Evolutionary conservation across 2,113 vertebrate genomes (phyloP).

Genomic region (Hipposideros armiger): DNA sequence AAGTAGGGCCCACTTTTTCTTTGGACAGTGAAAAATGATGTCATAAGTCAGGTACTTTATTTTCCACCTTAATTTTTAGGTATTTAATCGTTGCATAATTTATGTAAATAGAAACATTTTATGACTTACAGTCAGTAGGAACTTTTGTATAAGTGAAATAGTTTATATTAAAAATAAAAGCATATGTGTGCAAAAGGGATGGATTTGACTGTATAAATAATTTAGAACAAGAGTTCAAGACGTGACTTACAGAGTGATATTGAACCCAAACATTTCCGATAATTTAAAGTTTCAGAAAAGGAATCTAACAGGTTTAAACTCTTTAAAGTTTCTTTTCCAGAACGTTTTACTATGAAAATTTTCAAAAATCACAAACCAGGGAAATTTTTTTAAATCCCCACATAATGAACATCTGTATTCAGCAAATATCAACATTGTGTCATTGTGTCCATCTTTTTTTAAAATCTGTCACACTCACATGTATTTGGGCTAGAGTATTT

Average conservation of each 20-base stretch:
- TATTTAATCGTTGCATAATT: conserved; percentile 37
- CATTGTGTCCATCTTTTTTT: background rate
- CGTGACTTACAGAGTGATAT: background rate
- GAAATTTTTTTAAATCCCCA: background rate
- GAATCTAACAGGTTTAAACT: background rate
- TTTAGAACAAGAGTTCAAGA: conserved; percentile 26
- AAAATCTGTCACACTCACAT: background rate
- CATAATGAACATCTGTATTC: background rate
- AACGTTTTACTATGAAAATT: background rate
- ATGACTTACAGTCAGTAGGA: background rate
- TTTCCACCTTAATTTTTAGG: conserved; percentile 5
- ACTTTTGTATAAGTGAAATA: conserved; percentile 3
- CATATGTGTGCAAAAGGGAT: background rate
- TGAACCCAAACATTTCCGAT: background rate
- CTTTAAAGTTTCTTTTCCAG: background rate
- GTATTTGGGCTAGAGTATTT: background rate
- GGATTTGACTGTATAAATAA: background rate
- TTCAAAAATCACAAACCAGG: background rate
- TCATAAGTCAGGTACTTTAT: background rate
- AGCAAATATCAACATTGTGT: background rate
- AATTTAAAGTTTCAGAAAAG: conserved; percentile 19
- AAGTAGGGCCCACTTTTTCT: background rate
- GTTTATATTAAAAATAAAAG: conserved; percentile 42
- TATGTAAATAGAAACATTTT: conserved; percentile 3
- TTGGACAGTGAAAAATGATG: conserved; percentile 14